Conservation (phyloP, 2,113 vertebrate species). For the Nyctibius bracteatus region DNA sequence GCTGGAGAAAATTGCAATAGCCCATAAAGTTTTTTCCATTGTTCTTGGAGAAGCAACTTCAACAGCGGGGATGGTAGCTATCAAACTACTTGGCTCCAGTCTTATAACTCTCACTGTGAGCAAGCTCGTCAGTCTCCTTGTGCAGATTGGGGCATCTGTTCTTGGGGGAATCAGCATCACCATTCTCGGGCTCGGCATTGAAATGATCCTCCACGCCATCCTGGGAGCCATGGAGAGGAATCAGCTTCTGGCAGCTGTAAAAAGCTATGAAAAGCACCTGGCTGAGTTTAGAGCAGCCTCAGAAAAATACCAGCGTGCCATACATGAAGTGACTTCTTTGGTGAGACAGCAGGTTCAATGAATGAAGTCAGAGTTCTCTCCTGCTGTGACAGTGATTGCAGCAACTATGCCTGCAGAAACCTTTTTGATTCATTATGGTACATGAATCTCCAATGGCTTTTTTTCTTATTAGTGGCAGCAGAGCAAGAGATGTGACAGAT, state of each 20-base stretch:
- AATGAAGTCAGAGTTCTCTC: not conserved
- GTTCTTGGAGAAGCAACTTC: constrained; percentile 73
- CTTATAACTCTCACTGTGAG: constrained; percentile 60
- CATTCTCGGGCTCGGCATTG: constrained; percentile 72
- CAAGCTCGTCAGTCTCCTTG: constrained; percentile 65
- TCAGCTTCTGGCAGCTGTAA: constrained; percentile 70
- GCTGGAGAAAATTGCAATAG: constrained; percentile 74
- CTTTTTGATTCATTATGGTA: not conserved
- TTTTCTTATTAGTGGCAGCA: not conserved
- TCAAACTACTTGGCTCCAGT: constrained; percentile 71
- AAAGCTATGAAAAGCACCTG: constrained; percentile 73
- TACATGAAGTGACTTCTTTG: constrained; percentile 62
- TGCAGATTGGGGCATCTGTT: constrained; percentile 70
- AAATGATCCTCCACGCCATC: constrained; percentile 74
- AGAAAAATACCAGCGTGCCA: constrained; percentile 66
- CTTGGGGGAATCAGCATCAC: constrained; percentile 73
- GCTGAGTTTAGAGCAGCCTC: constrained; percentile 74
- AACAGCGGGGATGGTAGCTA: constrained; percentile 67
- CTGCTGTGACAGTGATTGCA: not conserved
- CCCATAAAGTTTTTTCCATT: constrained; percentile 70
- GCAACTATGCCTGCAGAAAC: not conserved
- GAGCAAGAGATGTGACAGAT: not conserved
- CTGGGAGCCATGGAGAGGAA: constrained; percentile 74
- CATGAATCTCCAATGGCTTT: not conserved
- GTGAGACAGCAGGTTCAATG: constrained; percentile 64